phyloP scores from a whole-genome alignment of 2,888 invertebrate genomes.

The Rhagium mordax region DNA sequence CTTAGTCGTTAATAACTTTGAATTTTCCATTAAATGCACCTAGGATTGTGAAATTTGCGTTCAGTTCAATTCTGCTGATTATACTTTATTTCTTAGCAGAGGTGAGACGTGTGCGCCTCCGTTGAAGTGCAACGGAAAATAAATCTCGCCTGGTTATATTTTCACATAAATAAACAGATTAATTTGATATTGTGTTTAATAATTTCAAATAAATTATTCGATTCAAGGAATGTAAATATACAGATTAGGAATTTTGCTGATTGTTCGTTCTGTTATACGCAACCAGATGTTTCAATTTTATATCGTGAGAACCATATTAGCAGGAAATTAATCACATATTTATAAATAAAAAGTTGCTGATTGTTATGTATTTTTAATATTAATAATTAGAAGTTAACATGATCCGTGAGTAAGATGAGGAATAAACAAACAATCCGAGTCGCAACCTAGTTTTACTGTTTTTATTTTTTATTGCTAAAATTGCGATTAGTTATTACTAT shows the following conservation, averaged over 20 bases:
- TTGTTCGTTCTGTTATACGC: conserved; percentile 7
- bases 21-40: too few relatives aligned
- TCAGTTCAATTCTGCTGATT: not conserved
- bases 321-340: conserved; percentile 18
- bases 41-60: not conserved
- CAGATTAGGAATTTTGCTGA: conserved; percentile 26
- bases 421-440: not conserved
- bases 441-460: not conserved
- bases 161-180: not conserved
- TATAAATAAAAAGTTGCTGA: conserved; percentile 26
- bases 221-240: conserved; percentile 29
- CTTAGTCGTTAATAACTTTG: too few relatives aligned
- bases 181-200: conserved; percentile 23
- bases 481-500: not conserved
- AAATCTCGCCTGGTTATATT: not conserved
- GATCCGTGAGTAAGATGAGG: not conserved
- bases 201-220: conserved; percentile 12
- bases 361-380: conserved; percentile 1
- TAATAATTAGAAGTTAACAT: conserved; percentile 1
- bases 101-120: not conserved
- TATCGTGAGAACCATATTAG: conserved; percentile 30
- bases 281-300: conserved; percentile 17
- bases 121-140: not conserved
- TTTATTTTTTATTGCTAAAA: not conserved
- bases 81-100: not conserved